Percentiles rank a stretch among this genome's conserved stretches.
Conservation (phyloP, 2,797 vertebrate species). For the Momotus momota region DNA sequence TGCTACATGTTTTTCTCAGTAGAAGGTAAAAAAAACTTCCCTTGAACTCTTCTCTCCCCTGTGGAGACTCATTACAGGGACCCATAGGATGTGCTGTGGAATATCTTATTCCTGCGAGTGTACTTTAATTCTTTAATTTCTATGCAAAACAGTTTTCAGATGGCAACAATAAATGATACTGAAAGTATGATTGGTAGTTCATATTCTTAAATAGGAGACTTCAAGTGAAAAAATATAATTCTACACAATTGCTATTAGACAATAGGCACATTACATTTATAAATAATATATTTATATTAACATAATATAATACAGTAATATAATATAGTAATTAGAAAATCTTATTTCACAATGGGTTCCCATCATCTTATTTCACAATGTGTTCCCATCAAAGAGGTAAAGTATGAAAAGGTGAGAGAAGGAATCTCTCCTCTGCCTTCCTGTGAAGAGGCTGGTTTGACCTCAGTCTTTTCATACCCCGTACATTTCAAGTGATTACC, state of each 20-base stretch:
- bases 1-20: rapidly evolving
- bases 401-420: background rate
- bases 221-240: conserved; percentile 37
- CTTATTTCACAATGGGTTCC: background rate
- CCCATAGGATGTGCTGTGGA: background rate
- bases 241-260: background rate
- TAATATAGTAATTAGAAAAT: conserved; percentile 5
- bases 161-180: conserved; percentile 6
- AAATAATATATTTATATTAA: background rate
- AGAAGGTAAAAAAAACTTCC: background rate
- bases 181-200: conserved; percentile 7
- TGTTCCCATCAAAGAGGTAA: background rate
- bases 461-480: background rate
- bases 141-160: conserved; percentile 54
- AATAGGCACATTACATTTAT: background rate
- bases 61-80: background rate
- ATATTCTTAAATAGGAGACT: conserved; percentile 35
- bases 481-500: conserved; percentile 26
- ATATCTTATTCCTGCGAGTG: background rate
- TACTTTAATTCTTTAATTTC: conserved; percentile 51
- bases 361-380: no score
- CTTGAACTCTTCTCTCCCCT: background rate
- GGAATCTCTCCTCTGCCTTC: background rate
- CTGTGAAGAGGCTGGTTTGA: background rate
- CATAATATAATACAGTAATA: no score